Evolutionary conservation across 2,888 invertebrate genomes (phyloP), one percentile per base, ranked within the genome.

Genomic region (Pteria penguin): DNA sequence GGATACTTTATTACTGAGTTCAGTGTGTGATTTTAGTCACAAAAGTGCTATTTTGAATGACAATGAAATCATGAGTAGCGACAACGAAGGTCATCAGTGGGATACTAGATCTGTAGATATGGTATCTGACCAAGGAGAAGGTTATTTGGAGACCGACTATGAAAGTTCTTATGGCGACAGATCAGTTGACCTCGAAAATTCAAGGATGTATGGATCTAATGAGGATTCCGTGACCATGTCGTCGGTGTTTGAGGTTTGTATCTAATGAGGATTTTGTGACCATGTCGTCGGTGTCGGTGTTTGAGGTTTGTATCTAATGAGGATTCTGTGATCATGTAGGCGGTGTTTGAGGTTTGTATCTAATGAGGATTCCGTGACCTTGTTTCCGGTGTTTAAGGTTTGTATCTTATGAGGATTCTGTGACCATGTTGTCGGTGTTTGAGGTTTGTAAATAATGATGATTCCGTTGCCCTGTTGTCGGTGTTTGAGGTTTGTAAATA

Each of bases 361-460:
- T n/a, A n/a, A n/a, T n/a, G n/a, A n/a, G n/a, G n/a, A n/a, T n/a
- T n/a, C n/a, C n/a, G n/a, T n/a, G n/a, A n/a, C n/a, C n/a, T n/a
- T n/a, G n/a, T n/a, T n/a, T n/a, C n/a, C n/a, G n/a, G n/a, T n/a
- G n/a, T n/a, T n/a, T n/a, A n/a, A n/a, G n/a, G n/a, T n/a, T n/a
- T n/a, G 45, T 8, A 45, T 60, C 60, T n/a, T 8, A 24, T 26
- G 60, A 60, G 27, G 60, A 60, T 18, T 60, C 60, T 22, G 60
- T 60, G 11, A 60, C 60, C 11, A 26, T 60, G 60, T 60, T 29
- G 22, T 60, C 60, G 4, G 60, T 60, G 5, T 60, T 60, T 60
- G 60, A 60, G 60, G 60, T 60, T 26, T 22, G 60, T 60, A 60
- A n/a, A n/a, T n/a, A n/a, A n/a, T n/a, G n/a, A n/a, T n/a, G n/a